phyloP scores from a whole-genome alignment of 2,888 invertebrate genomes.

The Lamproptera curius region DNA sequence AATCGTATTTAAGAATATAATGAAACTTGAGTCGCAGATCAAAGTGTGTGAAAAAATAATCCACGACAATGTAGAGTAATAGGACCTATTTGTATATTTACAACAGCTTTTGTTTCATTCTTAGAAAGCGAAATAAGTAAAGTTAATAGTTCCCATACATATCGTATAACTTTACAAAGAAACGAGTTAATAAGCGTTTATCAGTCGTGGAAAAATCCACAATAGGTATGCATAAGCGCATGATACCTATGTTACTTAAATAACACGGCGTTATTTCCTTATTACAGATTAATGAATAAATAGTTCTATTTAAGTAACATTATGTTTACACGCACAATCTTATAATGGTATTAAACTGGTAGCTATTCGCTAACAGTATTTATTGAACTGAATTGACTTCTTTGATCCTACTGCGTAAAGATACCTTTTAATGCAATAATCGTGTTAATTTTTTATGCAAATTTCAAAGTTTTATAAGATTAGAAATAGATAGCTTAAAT shows the following conservation, averaged over 20 bases:
- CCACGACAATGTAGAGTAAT: too few species aligned
- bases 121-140: conserved; percentile 2
- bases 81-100: background rate
- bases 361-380: background rate
- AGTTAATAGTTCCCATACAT: conserved; percentile 2
- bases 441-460: too few species aligned
- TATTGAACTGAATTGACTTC: too few species aligned
- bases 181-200: conserved; percentile 17
- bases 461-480: too few species aligned
- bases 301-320: conserved; percentile 1
- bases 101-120: background rate
- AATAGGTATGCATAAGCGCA: background rate
- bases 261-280: conserved; percentile 4
- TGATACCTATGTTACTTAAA: conserved; percentile 5
- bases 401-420: too few species aligned
- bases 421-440: too few species aligned
- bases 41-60: too few species aligned
- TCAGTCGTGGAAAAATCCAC: conserved; percentile 22
- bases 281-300: conserved; percentile 9
- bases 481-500: too few species aligned
- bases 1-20: background rate
- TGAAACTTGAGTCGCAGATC: too few species aligned
- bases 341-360: background rate
- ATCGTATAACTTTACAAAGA: conserved; percentile 18
- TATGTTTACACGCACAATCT: conserved; percentile 1